phyloP scores from a whole-genome alignment of 2,113 vertebrate species.

The Neotragus moschatus region DNA sequence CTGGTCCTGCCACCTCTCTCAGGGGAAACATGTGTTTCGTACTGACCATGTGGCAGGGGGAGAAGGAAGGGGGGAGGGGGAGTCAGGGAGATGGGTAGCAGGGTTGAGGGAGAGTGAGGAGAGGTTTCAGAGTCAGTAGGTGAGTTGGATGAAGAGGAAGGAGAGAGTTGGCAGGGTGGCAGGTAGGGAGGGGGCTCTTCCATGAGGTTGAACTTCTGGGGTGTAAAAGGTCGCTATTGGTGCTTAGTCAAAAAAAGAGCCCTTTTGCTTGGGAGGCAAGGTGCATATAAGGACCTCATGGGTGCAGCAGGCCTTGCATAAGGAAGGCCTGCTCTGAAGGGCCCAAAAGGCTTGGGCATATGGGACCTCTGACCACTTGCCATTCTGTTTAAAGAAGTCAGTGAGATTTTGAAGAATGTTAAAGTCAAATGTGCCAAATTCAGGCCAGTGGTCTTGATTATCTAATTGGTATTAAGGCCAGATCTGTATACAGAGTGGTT shows the following conservation, averaged over 20 bases:
- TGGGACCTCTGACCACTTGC: not conserved
- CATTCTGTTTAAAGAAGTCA: not conserved
- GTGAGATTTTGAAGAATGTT: not conserved
- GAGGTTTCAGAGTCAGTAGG: not conserved
- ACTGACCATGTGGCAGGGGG: not conserved
- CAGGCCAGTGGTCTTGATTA: not conserved
- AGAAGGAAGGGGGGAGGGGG: accelerated
- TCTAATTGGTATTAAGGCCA: not conserved
- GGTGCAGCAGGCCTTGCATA: not conserved
- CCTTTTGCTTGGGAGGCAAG: not conserved
- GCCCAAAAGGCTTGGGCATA: not conserved
- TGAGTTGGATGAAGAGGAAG: not conserved
- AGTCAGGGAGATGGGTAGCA: accelerated
- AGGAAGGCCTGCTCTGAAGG: not conserved
- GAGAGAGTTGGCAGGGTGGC: not conserved
- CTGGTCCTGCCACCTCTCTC: not conserved
- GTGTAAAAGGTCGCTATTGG: not conserved
- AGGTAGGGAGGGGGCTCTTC: not conserved
- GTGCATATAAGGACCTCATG: not conserved
- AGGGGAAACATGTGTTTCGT: not conserved
- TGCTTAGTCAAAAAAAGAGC: not conserved
- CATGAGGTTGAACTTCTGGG: accelerated
- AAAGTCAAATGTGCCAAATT: not conserved
- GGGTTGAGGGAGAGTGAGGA: not conserved
- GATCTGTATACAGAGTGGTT: not conserved